Base-by-base conservation (phyloP, 2,797 vertebrate genomes). In the Lacerta bilineata region DNA sequence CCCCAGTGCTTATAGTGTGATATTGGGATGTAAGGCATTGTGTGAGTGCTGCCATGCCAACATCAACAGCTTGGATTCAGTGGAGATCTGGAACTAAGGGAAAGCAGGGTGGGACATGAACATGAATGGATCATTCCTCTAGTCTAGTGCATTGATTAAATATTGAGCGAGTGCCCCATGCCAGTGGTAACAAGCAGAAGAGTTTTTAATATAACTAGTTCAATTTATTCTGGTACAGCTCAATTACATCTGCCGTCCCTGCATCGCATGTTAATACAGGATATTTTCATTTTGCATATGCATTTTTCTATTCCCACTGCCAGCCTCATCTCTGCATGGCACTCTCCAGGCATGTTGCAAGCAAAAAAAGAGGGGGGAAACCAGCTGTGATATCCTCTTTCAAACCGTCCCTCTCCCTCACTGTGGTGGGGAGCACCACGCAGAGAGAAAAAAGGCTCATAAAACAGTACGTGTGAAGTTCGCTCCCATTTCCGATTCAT, bases 361-460 rank as follows among this genome's bases (percentile, higher is more conserved):
- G 50, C 13, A 55, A 55, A 55, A 50, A 55, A 55, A 55, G 13
- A 55, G 50, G 5, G 64, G 7, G 41, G 66, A 66, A 76, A 59
- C 66, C 50, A 46, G 20, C 29, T 66, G 69, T 3, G 27, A 27
- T 76, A 43, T 33, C 29, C 29, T 76, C 17, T 77, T 61, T 83
- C 72, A 64, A 75, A 39, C 13, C 2, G 23, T 36, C n/a, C 9
- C n/a, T 76, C 61, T 88, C 41, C 68, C 13, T n/a, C n/a, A n/a
- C n/a, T 23, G 13, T 66, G 71, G 59, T 66, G 25, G 46, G 71
- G 69, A 89, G 41, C 33, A 76, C 71, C 84, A n/a, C 10, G 15
- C 33, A 69, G n/a, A 86, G 61, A 79, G 81, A 41, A 55, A 86
- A 89, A 89, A 71, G 36, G 29, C 50, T 41, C 43, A 69, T 84